A percentile compares a stretch with the other conserved stretches of the same genome.
These are phyloP conservation scores for Poecilus cupreus DNA, from an alignment of 2,888 invertebrate genomes.

Conservation along the genomic window DNA sequence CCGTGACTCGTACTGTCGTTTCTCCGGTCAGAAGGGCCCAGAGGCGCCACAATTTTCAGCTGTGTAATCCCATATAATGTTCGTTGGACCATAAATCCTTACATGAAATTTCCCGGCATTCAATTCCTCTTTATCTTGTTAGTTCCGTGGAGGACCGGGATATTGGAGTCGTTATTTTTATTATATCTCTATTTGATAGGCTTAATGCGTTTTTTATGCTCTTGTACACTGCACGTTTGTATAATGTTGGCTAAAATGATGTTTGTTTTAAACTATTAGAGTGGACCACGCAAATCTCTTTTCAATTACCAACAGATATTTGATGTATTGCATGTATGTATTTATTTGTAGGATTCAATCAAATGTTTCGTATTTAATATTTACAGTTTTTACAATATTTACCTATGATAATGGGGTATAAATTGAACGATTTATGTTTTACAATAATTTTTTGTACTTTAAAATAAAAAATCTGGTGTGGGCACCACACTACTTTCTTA, in stretches of 20 bases:
- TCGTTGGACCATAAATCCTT: constrained; percentile 50
- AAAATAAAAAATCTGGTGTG: too few relatives aligned
- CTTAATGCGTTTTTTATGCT: constrained; percentile 29
- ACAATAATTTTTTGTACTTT: too few relatives aligned
- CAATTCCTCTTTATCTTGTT: constrained; percentile 45
- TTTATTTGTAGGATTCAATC: background rate
- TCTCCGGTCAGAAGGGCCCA: constrained; percentile 14
- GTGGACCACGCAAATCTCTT: background rate
- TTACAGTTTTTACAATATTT: too few relatives aligned
- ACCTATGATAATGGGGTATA: too few relatives aligned
- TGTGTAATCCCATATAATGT: constrained; percentile 53
- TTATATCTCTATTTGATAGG: constrained; percentile 50
- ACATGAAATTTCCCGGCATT: constrained; percentile 31
- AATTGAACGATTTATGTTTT: too few relatives aligned
- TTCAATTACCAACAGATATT: background rate
- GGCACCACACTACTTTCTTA: too few relatives aligned
- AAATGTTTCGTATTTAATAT: too few relatives aligned
- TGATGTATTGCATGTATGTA: background rate
- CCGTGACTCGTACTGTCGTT: constrained; percentile 7
- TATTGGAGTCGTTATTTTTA: constrained; percentile 44
- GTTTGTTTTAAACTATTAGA: constrained; percentile 5
- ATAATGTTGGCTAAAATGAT: background rate
- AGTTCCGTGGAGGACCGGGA: constrained; percentile 22
- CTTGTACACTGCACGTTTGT: background rate
- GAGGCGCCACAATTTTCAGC: constrained; percentile 53